Evolutionary conservation across 2,797 vertebrate genomes (phyloP).

Genomic region (Orestias chungarensis): DNA sequence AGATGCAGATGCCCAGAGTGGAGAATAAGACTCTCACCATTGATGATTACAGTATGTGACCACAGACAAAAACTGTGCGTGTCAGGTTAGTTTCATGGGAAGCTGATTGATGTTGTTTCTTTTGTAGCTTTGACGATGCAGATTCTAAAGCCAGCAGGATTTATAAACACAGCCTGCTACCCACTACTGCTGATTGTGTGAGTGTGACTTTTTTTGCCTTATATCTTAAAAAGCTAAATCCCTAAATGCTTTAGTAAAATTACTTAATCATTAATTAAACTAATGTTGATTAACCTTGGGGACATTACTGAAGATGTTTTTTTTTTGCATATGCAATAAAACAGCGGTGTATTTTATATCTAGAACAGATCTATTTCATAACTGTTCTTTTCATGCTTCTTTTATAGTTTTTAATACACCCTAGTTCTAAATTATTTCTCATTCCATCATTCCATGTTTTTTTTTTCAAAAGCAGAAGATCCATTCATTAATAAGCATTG

Average conservation of each 20-base stretch:
- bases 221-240: neutral
- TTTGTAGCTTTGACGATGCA: slow-evolving; percentile 87
- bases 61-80: neutral
- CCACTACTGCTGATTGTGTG: slow-evolving; percentile 94
- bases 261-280: neutral
- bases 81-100: neutral
- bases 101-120: slow-evolving; percentile 1
- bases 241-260: neutral
- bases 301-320: neutral
- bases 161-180: slow-evolving; percentile 85
- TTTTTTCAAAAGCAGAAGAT: neutral
- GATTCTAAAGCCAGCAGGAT: slow-evolving; percentile 92
- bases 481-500: neutral
- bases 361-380: neutral
- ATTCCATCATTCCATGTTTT: neutral
- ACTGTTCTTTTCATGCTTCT: neutral
- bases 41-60: slow-evolving; percentile 90
- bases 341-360: neutral
- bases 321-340: neutral
- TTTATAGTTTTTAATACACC: neutral
- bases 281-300: neutral
- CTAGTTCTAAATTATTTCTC: neutral
- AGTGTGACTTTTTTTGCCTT: slow-evolving; percentile 71
- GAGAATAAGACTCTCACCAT: slow-evolving; percentile 86
- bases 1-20: slow-evolving; percentile 91